Conservation (phyloP, 1,140 invertebrate genomes). For the Bathynomus jamesi region DNA sequence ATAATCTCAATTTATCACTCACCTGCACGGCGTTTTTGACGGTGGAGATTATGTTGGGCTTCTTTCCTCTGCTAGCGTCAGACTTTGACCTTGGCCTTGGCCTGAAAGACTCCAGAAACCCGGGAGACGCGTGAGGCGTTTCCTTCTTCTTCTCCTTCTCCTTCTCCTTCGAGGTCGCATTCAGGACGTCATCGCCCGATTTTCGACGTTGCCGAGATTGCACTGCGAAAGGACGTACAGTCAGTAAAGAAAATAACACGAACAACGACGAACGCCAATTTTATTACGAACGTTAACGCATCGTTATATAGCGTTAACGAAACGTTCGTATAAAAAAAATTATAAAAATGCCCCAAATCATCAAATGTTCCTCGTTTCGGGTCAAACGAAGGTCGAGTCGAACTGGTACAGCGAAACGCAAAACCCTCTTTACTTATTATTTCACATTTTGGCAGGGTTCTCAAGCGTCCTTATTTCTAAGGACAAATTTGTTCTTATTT, state of each 20-base stretch:
- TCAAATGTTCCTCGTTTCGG: too few relatives aligned
- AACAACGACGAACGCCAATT: background rate
- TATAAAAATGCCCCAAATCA: too few relatives aligned
- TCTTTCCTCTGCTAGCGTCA: slow-evolving; percentile 50
- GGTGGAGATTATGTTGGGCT: slow-evolving; percentile 64
- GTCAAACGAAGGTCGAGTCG: too few relatives aligned
- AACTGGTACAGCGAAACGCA: too few relatives aligned
- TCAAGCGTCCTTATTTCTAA: too few relatives aligned
- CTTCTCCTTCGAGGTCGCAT: slow-evolving; percentile 53
- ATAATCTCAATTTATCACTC: too few relatives aligned
- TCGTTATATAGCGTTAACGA: too few relatives aligned
- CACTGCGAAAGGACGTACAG: slow-evolving; percentile 14
- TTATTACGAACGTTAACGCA: background rate
- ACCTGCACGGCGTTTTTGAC: slow-evolving; percentile 70
- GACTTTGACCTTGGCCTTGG: slow-evolving; percentile 71
- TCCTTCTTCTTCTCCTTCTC: slow-evolving; percentile 35
- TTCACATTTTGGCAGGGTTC: too few relatives aligned
- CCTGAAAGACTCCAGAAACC: slow-evolving; percentile 75
- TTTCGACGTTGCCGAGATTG: slow-evolving; percentile 49
- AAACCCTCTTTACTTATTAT: too few relatives aligned
- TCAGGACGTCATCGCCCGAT: slow-evolving; percentile 42
- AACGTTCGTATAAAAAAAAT: too few relatives aligned
- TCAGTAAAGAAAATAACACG: slow-evolving; percentile 4
- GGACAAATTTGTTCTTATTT: too few relatives aligned
- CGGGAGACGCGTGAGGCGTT: slow-evolving; percentile 45